Percentiles rank a stretch among this genome's conserved stretches.
Conservation (phyloP, 1,140 invertebrate species). For the Zaprionus lachaisei region DNA sequence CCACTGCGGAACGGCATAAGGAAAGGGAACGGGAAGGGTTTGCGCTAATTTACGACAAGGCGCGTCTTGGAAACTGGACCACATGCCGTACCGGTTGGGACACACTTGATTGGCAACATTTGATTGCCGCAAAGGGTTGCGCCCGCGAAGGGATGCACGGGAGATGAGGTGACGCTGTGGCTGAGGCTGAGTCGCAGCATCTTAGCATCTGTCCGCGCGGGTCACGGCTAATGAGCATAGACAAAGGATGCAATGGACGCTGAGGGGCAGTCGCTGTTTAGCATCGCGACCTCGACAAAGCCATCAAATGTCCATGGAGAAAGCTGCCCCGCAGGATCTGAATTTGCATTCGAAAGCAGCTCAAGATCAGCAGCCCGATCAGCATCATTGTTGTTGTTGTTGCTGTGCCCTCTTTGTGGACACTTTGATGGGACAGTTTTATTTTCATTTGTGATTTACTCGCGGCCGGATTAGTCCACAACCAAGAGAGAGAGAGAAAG, state of each 20-base stretch:
- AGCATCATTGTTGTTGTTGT: slow-evolving; percentile 28
- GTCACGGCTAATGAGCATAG: slow-evolving; percentile 70
- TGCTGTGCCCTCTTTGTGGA: slow-evolving; percentile 68
- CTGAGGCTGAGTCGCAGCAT: slow-evolving; percentile 6
- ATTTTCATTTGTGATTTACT: slow-evolving; percentile 82
- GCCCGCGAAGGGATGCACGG: neutral
- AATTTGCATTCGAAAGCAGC: slow-evolving; percentile 80
- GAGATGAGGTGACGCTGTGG: neutral
- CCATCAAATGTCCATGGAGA: slow-evolving; percentile 71
- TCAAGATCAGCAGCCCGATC: slow-evolving; percentile 32
- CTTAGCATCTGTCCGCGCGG: slow-evolving; percentile 38
- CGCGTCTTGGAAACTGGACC: slow-evolving; percentile 42
- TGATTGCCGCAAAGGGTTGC: slow-evolving; percentile 39
- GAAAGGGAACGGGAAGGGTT: slow-evolving; percentile 34
- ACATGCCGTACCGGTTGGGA: slow-evolving; percentile 26
- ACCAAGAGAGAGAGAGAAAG: slow-evolving; percentile 5
- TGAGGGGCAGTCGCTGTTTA: slow-evolving; percentile 62
- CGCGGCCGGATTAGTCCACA: slow-evolving; percentile 51
- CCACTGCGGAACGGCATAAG: neutral
- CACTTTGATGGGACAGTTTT: slow-evolving; percentile 77
- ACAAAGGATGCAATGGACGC: slow-evolving; percentile 58
- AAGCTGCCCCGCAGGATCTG: slow-evolving; percentile 17
- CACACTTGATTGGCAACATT: slow-evolving; percentile 40
- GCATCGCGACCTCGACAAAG: slow-evolving; percentile 58
- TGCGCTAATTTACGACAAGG: slow-evolving; percentile 62